Conservation (phyloP, 2,888 invertebrate species). For the Hanleya hanleyi region DNA sequence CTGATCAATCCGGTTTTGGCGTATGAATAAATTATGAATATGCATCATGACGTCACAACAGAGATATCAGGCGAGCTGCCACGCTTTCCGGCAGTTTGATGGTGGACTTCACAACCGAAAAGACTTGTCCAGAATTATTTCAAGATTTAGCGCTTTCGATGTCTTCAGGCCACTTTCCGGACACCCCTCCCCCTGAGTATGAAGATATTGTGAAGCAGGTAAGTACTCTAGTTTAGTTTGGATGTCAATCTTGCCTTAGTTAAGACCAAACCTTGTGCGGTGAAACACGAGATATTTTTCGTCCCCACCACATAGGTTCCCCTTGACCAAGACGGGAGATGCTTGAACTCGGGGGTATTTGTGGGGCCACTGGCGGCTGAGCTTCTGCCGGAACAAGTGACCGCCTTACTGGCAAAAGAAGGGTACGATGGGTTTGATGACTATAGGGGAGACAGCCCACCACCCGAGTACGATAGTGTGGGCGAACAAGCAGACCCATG, state of each 20-base stretch:
- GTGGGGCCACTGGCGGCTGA: not conserved
- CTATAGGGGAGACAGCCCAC: not conserved
- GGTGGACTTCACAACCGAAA: not conserved
- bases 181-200: not conserved
- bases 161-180: not conserved
- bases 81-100: not conserved
- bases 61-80: not conserved
- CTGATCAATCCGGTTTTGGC: too few relatives aligned
- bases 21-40: not conserved
- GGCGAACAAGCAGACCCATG: too few relatives aligned
- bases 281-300: constrained; percentile 8
- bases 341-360: too few relatives aligned
- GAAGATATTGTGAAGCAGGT: constrained; percentile 2
- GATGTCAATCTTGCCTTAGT: not conserved
- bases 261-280: not conserved
- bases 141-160: not conserved
- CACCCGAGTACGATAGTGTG: too few relatives aligned
- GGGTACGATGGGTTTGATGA: not conserved
- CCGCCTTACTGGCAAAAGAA: not conserved
- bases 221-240: not conserved
- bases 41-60: not conserved
- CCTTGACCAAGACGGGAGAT: too few relatives aligned
- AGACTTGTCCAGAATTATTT: not conserved
- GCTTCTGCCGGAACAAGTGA: not conserved
- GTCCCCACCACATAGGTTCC: constrained; percentile 1